These are phyloP conservation scores for Sciaenops ocellatus DNA, from an alignment of 2,797 vertebrate genomes.

Conservation along the genomic window DNA sequence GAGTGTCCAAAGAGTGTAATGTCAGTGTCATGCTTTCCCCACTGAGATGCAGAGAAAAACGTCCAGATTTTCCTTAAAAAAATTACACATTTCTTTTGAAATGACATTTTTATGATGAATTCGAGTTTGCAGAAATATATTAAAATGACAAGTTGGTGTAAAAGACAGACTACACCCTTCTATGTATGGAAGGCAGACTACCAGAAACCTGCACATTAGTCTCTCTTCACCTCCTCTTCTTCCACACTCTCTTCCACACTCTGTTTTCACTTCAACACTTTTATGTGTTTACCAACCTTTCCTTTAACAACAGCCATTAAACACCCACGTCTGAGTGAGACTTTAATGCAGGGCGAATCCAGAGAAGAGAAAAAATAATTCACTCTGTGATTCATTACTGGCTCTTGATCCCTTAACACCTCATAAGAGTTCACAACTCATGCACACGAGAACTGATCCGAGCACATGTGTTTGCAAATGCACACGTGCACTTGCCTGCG, in stretches of 20 bases:
- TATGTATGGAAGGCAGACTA: neutral
- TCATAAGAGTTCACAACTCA: slow-evolving; percentile 37
- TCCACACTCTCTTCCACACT: slow-evolving; percentile 13
- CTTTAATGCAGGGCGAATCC: slow-evolving; percentile 20
- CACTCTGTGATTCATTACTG: slow-evolving; percentile 48
- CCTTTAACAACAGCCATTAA: slow-evolving; percentile 64
- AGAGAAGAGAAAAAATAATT: slow-evolving; percentile 36
- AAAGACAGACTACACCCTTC: neutral
- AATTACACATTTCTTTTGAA: neutral
- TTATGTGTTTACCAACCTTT: slow-evolving; percentile 59
- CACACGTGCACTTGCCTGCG: neutral
- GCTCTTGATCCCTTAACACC: slow-evolving; percentile 39
- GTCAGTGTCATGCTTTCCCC: neutral
- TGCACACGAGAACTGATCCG: slow-evolving; percentile 23
- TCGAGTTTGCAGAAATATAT: neutral
- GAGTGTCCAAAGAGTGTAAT: neutral
- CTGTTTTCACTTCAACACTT: slow-evolving; percentile 50
- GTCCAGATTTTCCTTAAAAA: neutral
- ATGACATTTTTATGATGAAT: neutral
- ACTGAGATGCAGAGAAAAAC: neutral
- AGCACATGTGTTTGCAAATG: neutral
- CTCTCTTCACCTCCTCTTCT: neutral
- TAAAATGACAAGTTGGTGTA: neutral
- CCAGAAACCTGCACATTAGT: slow-evolving; percentile 11
- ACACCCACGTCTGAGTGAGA: slow-evolving; percentile 40